Conservation (phyloP, 1,140 invertebrate genomes). For the Ips nitidus region DNA sequence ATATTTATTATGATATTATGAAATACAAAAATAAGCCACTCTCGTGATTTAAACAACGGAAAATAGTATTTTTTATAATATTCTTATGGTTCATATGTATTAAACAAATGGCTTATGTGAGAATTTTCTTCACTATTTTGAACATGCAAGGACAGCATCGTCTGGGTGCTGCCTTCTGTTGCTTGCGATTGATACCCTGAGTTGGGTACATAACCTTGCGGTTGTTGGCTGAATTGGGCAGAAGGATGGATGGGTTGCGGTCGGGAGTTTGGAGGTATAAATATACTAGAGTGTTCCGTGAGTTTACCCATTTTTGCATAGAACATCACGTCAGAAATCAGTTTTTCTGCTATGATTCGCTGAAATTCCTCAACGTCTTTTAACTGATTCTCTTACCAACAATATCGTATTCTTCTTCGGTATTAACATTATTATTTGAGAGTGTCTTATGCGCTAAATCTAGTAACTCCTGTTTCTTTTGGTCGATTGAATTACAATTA, state of each 20-base stretch:
- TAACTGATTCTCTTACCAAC: not conserved
- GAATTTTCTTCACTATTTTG: no score
- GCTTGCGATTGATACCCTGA: not conserved
- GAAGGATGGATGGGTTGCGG: no score
- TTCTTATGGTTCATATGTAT: no score
- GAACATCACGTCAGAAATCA: not conserved
- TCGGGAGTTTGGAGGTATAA: no score
- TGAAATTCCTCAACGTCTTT: conserved; percentile 44
- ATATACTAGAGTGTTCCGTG: no score
- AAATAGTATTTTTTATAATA: no score
- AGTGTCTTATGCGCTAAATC: conserved; percentile 37
- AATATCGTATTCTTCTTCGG: not conserved
- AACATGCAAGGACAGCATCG: no score
- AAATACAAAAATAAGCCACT: no score
- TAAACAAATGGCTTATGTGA: no score
- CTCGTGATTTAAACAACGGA: no score
- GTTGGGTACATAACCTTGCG: no score
- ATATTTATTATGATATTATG: not conserved
- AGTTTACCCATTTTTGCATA: not conserved
- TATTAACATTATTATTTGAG: not conserved
- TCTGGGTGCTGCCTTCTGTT: not conserved
- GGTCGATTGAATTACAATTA: conserved; percentile 40
- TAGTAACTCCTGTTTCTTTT: conserved; percentile 47
- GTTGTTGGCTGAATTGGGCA: no score
- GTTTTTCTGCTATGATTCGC: conserved; percentile 51